Conservation (phyloP, 2,113 vertebrate genomes). For the Pithys albifrons region DNA sequence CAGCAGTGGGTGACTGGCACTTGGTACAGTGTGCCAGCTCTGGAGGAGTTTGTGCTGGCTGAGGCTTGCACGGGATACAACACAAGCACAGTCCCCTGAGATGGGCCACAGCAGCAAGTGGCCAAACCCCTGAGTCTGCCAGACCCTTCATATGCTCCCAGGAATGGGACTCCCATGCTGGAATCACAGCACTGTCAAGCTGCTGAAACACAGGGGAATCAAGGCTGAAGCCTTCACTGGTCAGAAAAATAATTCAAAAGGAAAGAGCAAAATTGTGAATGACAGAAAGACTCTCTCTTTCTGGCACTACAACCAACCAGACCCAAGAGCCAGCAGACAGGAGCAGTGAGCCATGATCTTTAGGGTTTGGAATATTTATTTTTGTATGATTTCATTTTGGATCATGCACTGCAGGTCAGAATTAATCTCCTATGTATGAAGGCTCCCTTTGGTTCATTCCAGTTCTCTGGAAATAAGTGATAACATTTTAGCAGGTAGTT, state of each 20-base stretch:
- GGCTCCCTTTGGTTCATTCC: background rate
- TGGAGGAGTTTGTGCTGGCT: background rate
- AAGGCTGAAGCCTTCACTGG: background rate
- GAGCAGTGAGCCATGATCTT: constrained; percentile 5
- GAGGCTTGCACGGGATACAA: background rate
- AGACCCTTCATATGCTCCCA: background rate
- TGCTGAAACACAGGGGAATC: background rate
- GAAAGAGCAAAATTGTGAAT: constrained; percentile 18
- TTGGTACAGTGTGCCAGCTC: background rate
- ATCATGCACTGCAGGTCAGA: background rate
- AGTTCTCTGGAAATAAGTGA: background rate
- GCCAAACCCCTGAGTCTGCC: background rate
- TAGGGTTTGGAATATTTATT: background rate
- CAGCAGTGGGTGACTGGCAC: background rate
- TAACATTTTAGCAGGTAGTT: background rate
- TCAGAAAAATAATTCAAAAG: constrained; percentile 14
- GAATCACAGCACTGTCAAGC: background rate
- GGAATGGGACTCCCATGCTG: background rate
- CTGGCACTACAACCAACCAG: background rate
- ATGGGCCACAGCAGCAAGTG: background rate
- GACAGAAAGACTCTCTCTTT: background rate
- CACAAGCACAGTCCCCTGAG: background rate
- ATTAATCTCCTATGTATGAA: background rate
- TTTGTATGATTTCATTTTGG: background rate
- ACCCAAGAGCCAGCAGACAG: background rate